A percentile compares a stretch with the other conserved stretches of the same genome.
phyloP scores from a whole-genome alignment of 2,797 vertebrate species.

The Champsocephalus gunnari region DNA sequence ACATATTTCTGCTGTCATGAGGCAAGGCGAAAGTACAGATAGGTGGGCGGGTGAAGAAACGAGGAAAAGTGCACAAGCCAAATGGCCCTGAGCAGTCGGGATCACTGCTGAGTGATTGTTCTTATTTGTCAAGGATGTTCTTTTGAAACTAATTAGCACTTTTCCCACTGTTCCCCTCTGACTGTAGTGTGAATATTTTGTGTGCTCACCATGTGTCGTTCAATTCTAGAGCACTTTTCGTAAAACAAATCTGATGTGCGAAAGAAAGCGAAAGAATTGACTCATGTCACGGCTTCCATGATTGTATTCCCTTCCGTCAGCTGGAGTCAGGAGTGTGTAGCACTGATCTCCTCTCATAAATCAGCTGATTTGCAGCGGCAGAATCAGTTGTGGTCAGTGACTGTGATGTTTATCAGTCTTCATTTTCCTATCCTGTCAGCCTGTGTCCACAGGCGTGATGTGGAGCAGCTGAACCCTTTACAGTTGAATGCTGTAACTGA shows the following conservation, averaged over 20 bases:
- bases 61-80: slow-evolving; percentile 17
- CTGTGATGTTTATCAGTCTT: slow-evolving; percentile 16
- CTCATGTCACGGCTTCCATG: not conserved
- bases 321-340: not conserved
- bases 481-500: not conserved
- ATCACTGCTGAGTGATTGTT: not conserved
- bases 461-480: not conserved
- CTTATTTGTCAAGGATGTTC: not conserved
- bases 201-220: too few relatives aligned
- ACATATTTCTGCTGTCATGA: slow-evolving; percentile 40
- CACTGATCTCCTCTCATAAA: not conserved
- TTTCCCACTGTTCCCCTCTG: not conserved
- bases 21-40: slow-evolving; percentile 16
- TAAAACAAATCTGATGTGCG: not conserved
- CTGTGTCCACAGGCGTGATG: slow-evolving; percentile 24
- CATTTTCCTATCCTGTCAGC: slow-evolving; percentile 42
- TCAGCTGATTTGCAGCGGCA: not conserved
- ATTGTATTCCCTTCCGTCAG: not conserved
- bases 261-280: not conserved
- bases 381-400: slow-evolving; percentile 16
- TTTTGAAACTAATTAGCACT: not conserved
- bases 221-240: not conserved
- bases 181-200: not conserved
- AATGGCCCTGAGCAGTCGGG: not conserved
- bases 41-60: slow-evolving; percentile 49